Evolutionary conservation across 2,113 vertebrate species (phyloP).

Genomic region (Sinocyclocheilus grahami): DNA sequence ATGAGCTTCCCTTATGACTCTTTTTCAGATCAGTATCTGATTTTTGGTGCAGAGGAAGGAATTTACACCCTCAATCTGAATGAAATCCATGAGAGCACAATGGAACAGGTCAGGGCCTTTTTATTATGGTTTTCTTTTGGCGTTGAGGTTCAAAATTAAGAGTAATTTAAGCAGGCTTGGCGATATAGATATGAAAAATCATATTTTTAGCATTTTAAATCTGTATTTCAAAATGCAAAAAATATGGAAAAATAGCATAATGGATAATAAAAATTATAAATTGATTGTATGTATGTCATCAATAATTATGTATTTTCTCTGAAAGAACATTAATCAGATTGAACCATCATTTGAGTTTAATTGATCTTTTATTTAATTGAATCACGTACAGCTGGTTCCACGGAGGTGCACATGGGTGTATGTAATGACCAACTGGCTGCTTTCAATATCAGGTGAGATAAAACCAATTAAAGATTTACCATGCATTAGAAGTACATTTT

Average conservation of each 20-base stretch:
- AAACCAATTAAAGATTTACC: neutral
- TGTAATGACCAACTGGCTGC: slow-evolving; percentile 97
- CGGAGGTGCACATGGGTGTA: slow-evolving; percentile 97
- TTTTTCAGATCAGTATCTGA: slow-evolving; percentile 93
- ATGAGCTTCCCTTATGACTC: neutral
- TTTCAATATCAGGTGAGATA: slow-evolving; percentile 94
- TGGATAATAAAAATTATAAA: neutral
- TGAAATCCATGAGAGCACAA: slow-evolving; percentile 96
- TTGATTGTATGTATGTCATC: neutral
- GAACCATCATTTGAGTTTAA: neutral
- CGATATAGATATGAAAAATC: slow-evolving; percentile 20
- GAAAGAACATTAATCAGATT: neutral
- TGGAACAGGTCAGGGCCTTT: slow-evolving; percentile 87
- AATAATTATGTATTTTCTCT: neutral
- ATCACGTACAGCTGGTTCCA: slow-evolving; percentile 84
- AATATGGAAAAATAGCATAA: neutral
- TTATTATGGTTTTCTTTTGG: neutral
- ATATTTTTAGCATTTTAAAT: neutral
- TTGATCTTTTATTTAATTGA: slow-evolving; percentile 32
- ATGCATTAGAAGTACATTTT: neutral
- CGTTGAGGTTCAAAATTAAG: neutral
- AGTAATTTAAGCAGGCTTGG: neutral
- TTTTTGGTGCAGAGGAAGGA: slow-evolving; percentile 98
- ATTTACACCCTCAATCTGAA: slow-evolving; percentile 98
- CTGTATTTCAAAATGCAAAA: neutral